A percentile compares a stretch with the other conserved stretches of the same genome.
These are phyloP conservation scores for Ennomos erosarius DNA, from an alignment of 2,888 invertebrate genomes.

Conservation along the genomic window DNA sequence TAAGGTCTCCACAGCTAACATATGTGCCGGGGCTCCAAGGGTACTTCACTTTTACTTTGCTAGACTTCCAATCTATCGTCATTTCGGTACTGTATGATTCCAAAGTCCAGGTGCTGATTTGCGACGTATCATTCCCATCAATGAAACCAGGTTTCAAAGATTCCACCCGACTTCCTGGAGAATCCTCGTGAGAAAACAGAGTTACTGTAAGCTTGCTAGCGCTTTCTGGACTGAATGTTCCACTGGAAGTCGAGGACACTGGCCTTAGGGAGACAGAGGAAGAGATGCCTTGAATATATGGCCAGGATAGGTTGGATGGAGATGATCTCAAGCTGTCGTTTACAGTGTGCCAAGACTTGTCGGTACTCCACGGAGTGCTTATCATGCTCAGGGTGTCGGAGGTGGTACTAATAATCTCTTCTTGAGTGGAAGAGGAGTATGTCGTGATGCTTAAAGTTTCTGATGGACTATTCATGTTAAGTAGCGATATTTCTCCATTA, in stretches of 20 bases:
- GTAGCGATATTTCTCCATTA: too few species aligned
- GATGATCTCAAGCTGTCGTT: too few species aligned
- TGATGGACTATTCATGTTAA: not conserved
- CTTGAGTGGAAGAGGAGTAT: not conserved
- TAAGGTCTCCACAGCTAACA: constrained; percentile 35
- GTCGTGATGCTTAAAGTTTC: not conserved
- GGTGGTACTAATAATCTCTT: not conserved
- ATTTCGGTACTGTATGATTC: constrained; percentile 50
- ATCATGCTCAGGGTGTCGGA: constrained; percentile 61
- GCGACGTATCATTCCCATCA: not conserved
- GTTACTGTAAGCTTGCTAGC: constrained; percentile 36
- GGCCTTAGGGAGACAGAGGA: too few species aligned
- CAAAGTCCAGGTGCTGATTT: constrained; percentile 56
- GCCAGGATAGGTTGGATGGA: too few species aligned
- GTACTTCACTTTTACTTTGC: constrained; percentile 43
- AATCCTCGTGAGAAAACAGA: constrained; percentile 11
- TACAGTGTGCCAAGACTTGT: constrained; percentile 45
- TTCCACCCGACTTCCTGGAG: constrained; percentile 7
- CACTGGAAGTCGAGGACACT: not conserved
- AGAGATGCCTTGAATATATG: too few species aligned
- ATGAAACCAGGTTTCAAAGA: not conserved
- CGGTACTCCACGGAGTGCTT: constrained; percentile 59
- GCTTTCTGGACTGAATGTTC: constrained; percentile 15
- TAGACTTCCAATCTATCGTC: not conserved
- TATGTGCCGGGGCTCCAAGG: constrained; percentile 56